Evolutionary conservation across 2,797 vertebrate species (phyloP).

Genomic region (Ciconia nigra): DNA sequence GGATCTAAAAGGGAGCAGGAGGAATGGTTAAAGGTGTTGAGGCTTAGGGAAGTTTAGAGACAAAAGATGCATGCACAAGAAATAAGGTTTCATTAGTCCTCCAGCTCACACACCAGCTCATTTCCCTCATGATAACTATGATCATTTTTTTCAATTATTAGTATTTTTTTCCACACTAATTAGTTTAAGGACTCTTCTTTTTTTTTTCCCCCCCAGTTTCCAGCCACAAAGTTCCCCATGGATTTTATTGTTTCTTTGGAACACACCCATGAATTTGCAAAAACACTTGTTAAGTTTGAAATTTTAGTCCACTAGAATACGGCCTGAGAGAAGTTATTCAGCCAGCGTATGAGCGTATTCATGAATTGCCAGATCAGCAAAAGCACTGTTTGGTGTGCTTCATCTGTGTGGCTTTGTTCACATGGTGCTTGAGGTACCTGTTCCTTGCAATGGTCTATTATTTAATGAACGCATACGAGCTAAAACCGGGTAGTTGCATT

Average conservation of each 20-base stretch:
- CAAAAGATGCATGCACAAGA: neutral
- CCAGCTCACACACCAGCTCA: neutral
- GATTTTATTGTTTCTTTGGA: neutral
- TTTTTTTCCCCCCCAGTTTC: neutral
- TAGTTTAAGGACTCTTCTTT: neutral
- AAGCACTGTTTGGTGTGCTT: neutral
- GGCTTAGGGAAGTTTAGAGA: neutral
- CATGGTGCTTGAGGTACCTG: neutral
- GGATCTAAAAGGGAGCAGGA: neutral
- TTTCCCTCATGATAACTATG: neutral
- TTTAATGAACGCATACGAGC: neutral
- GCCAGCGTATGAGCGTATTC: neutral
- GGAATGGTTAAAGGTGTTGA: neutral
- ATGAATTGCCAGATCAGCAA: neutral
- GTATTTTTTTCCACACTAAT: neutral
- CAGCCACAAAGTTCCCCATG: neutral
- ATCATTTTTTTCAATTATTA: neutral
- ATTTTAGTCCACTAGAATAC: neutral
- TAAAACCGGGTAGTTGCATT: neutral
- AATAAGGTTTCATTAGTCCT: neutral
- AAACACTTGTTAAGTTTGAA: neutral
- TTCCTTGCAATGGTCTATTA: neutral
- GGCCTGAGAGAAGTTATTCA: neutral
- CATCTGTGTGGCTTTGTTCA: neutral
- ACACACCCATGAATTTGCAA: neutral